Base-by-base conservation (phyloP, 1,140 invertebrate genomes). In the Halesus radiatus region DNA sequence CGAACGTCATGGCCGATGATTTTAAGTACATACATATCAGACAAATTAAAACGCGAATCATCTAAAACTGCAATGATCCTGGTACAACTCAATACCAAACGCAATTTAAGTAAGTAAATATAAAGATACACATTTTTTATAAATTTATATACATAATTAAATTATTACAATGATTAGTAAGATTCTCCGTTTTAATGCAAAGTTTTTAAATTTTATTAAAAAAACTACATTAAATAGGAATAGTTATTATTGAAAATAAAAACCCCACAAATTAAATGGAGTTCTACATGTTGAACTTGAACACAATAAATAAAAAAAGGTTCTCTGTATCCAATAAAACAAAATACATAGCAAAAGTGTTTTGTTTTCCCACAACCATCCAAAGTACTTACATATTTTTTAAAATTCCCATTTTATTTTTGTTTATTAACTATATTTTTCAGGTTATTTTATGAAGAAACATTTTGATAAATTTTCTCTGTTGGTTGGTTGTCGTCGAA, bases 381-480 rank as follows among this genome's bases (percentile, higher is more conserved):
- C 13, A 20, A 60, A 4, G 23, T 62, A 26, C n/a, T 2, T 1
- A 2, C 22, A 62, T 22, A 0, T 22, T 62, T 20, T 29, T 29
- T 5, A 29, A 29, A 3, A 29, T 5, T 22, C 0, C 26, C 22
- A 22, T 22, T 20, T 26, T 2, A 23, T n/a, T n/a, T n/a, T n/a
- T n/a, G n/a, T n/a, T n/a, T n/a, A 22, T 62, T 62, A 6, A 23
- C 60, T 22, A 4, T 4, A 13, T 64, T 60, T 79, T 79, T n/a
- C 68, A 79, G 78, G 60, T 60, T 50, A 60, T 16, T 26, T 50
- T 8, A 15, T 23, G 8, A 54, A 50, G 53, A 79, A 60, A 37
- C 6, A 23, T 29, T 20, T 79, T 8, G 54, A 79, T n/a, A 79
- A 56, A 73, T 79, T 79, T 62, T 15, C 13, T 20, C 32, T 79